Percentiles rank a stretch among this genome's conserved stretches.
Conservation (phyloP, 1,140 invertebrate genomes). For the Drosophila neocordata region DNA sequence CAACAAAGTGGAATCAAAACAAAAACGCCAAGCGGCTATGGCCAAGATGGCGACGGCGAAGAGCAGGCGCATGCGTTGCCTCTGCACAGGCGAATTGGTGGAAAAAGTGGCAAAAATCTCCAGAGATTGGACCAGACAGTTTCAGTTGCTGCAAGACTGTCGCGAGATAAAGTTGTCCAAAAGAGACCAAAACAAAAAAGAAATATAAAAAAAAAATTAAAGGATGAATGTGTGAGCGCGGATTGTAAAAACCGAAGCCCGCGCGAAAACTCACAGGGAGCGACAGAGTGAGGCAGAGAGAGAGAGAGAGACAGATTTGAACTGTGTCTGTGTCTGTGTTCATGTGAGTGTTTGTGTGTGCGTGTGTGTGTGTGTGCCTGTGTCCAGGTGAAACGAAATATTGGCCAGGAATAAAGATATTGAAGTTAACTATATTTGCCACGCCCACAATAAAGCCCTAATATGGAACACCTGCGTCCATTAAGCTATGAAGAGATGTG, state of each 20-base stretch:
- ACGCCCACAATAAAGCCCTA: constrained; percentile 36
- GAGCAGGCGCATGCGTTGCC: constrained; percentile 53
- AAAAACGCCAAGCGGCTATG: constrained; percentile 57
- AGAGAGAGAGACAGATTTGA: neutral
- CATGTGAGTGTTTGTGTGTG: constrained; percentile 13
- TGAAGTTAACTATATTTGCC: constrained; percentile 36
- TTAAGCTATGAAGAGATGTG: constrained; percentile 79
- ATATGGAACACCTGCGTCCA: constrained; percentile 75
- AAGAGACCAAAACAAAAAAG: constrained; percentile 23
- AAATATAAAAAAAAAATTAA: neutral
- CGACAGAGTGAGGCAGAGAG: neutral
- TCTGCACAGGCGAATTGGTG: constrained; percentile 68
- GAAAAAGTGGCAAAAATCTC: constrained; percentile 32
- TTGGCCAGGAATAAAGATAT: constrained; percentile 11
- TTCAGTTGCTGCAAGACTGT: constrained; percentile 72
- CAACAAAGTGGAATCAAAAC: constrained; percentile 72
- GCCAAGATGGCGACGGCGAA: constrained; percentile 28
- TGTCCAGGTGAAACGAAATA: constrained; percentile 51
- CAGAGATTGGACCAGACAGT: constrained; percentile 29
- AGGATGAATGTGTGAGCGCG: constrained; percentile 9
- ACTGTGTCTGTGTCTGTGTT: constrained; percentile 24
- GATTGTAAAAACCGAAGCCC: constrained; percentile 53
- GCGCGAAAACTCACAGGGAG: constrained; percentile 56
- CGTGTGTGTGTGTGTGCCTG: constrained; percentile 18
- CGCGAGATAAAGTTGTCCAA: constrained; percentile 61